Base-by-base conservation (phyloP, 1,140 invertebrate species). In the Stegodyphus mimosarum region DNA sequence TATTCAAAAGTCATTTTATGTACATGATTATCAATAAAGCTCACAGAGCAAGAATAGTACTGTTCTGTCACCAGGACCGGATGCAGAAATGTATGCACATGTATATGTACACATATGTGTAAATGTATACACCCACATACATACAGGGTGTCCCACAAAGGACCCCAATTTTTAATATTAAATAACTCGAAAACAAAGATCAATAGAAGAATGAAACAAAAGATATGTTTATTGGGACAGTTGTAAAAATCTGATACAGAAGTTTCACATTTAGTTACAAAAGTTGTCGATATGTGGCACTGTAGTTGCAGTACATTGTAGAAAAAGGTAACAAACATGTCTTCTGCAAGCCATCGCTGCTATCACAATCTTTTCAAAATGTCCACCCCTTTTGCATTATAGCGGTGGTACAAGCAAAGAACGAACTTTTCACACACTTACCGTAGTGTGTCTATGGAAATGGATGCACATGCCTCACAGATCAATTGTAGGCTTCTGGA, bases 311-410 rank as follows among this genome's bases (percentile, higher is more conserved):
- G 66, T 17, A 69, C 55, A 60, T 9, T 10, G 1, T 60, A 60
- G 15, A 60, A 10, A 60, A 60, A 10, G 9, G 15, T 60, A 15
- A 9, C 15, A 60, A 60, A 60, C 9, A 2, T 60, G 55, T 10
- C 55, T 5, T 15, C 49, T 2, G 6, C 51, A 55, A 13, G 53
- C 49, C 33, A 0, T 33, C 0, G 9, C 10, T 10, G 11, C 10
- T n/a, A 33, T 33, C 5, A 76, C 53, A 49, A 76, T 6, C 15
- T 76, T 17, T 77, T 64, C 74, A 76, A 76, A 76, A 64, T 76
- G 55, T 18, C 33, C 74, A 33, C 55, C 55, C 55, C 55, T 6
- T 7, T 63, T 6, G 48, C 18, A 60, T 1, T 63, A 76, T 5
- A 76, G 55, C 0, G 74, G 55, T 76, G 17, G 17, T 5, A 5